A percentile compares a stretch with the other conserved stretches of the same genome.
These are phyloP conservation scores for Phrynocephalus guinanensis DNA, from an alignment of 2,797 vertebrate species.

Conservation along the genomic window DNA sequence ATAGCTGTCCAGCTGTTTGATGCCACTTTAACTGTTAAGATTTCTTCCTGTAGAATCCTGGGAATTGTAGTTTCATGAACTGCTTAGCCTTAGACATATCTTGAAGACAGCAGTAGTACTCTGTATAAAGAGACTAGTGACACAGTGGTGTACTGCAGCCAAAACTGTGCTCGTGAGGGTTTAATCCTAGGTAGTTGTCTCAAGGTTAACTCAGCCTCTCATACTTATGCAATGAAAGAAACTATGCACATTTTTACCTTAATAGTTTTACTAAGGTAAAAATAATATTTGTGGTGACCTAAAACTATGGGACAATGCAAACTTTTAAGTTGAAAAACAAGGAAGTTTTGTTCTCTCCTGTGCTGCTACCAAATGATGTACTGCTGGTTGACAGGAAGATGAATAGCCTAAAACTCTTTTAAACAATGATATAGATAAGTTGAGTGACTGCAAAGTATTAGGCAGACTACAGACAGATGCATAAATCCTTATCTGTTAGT, in stretches of 20 bases:
- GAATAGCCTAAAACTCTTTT: constrained; percentile 70
- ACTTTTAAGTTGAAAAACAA: constrained; percentile 9
- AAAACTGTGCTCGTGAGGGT: too few relatives aligned
- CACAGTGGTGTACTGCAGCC: too few relatives aligned
- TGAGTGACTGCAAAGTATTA: constrained; percentile 54
- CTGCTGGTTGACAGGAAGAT: constrained; percentile 66
- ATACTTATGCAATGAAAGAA: neutral
- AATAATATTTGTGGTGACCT: neutral
- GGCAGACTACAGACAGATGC: constrained; percentile 66
- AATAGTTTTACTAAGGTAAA: neutral
- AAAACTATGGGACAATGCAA: neutral
- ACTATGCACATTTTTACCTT: neutral
- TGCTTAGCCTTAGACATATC: too few relatives aligned
- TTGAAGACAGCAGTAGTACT: too few relatives aligned
- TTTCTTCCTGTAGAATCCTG: too few relatives aligned
- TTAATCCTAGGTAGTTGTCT: too few relatives aligned
- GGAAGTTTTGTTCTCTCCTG: constrained; percentile 47
- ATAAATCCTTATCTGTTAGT: constrained; percentile 61
- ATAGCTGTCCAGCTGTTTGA: too few relatives aligned
- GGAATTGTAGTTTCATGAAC: too few relatives aligned
- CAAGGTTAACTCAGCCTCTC: too few relatives aligned
- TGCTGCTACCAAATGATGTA: constrained; percentile 58
- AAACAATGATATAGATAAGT: constrained; percentile 35
- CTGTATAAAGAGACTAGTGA: too few relatives aligned
- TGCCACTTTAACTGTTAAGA: too few relatives aligned